Percentiles rank a stretch among this genome's conserved stretches.
Conservation (phyloP, 1,140 invertebrate genomes). For the Neuroterus valhalla region DNA sequence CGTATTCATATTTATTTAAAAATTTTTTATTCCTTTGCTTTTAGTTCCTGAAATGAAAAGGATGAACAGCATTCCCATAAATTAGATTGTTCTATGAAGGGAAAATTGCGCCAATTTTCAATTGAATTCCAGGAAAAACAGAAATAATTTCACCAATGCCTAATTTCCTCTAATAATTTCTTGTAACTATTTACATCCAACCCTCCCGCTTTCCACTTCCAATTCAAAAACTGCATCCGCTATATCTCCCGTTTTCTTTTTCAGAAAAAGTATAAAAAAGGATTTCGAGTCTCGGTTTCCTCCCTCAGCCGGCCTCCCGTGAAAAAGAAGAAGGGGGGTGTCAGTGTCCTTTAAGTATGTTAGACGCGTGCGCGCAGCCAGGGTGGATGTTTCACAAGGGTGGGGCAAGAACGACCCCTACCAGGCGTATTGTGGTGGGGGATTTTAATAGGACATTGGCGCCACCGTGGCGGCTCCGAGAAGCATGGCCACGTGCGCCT, state of each 20-base stretch:
- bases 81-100: no score
- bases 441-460: slow-evolving; percentile 70
- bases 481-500: slow-evolving; percentile 72
- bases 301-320: not conserved
- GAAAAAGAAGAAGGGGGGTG: slow-evolving; percentile 51
- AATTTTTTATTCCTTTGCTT: no score
- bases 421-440: slow-evolving; percentile 38
- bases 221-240: not conserved
- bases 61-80: no score
- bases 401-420: slow-evolving; percentile 38
- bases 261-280: slow-evolving; percentile 31
- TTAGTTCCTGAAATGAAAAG: no score
- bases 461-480: slow-evolving; percentile 68
- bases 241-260: slow-evolving; percentile 29
- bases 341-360: slow-evolving; percentile 72
- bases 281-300: not conserved
- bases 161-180: not conserved
- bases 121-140: not conserved
- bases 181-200: not conserved
- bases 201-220: not conserved
- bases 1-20: no score
- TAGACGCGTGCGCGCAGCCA: slow-evolving; percentile 63
- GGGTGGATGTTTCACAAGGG: slow-evolving; percentile 50
- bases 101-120: not conserved
- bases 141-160: not conserved